A percentile compares a stretch with the other conserved stretches of the same genome.
phyloP scores from a whole-genome alignment of 2,888 invertebrate genomes.

The Microctonus aethiopoides region DNA sequence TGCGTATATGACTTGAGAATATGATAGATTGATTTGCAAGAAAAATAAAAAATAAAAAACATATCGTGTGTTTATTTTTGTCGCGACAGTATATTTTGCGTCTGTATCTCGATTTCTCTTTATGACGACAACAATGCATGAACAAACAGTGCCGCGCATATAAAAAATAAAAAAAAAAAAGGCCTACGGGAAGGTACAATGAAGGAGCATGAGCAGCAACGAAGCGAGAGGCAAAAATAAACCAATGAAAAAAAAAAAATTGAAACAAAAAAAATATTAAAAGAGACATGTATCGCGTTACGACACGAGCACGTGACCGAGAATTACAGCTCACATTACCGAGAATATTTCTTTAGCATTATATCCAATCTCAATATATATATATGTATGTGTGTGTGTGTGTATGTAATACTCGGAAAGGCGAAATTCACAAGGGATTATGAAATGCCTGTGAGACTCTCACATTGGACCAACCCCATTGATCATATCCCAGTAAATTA shows the following conservation, averaged over 20 bases:
- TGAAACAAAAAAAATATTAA: neutral
- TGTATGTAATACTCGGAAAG: neutral
- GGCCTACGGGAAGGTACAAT: neutral
- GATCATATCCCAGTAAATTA: neutral
- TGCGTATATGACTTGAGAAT: neutral
- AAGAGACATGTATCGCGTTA: constrained; percentile 25
- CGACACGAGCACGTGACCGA: constrained; percentile 24
- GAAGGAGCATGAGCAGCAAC: neutral
- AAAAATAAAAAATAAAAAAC: neutral
- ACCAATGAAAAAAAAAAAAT: neutral
- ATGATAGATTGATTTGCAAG: neutral
- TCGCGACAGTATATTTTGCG: neutral
- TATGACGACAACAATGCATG: neutral
- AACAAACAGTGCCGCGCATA: neutral
- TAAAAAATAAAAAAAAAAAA: neutral
- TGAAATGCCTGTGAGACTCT: neutral
- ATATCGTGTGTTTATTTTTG: neutral
- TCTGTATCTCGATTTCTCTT: neutral
- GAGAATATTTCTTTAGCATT: neutral
- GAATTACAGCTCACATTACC: constrained; percentile 25
- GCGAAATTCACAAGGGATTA: constrained; percentile 1
- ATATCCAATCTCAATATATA: constrained; percentile 15
- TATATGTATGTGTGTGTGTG: neutral
- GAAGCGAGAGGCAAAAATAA: neutral
- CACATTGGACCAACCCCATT: neutral